These are phyloP conservation scores for Muscicapa adusta DNA, from an alignment of 2,113 vertebrate genomes.

Conservation along the genomic window DNA sequence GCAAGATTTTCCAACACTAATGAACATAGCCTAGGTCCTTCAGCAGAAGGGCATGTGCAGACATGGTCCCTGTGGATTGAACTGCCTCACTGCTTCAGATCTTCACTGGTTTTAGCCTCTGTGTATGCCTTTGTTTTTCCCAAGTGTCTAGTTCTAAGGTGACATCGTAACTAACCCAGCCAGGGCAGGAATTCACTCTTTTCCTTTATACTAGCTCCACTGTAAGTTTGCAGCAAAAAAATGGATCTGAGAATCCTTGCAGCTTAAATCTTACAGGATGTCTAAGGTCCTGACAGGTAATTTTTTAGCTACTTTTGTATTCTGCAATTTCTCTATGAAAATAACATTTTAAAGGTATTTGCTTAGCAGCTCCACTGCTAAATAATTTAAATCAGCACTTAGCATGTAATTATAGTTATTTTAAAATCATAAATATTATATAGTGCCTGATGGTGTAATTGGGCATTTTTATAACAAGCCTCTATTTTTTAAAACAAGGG, in stretches of 20 bases:
- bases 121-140: neutral
- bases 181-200: neutral
- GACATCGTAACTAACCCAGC: neutral
- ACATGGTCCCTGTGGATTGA: neutral
- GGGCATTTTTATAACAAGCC: neutral
- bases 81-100: neutral
- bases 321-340: neutral
- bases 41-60: neutral
- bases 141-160: neutral
- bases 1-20: neutral
- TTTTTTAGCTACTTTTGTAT: neutral
- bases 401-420: slow-evolving; percentile 16
- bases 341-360: neutral
- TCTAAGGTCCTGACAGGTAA: neutral
- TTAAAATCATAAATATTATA: neutral
- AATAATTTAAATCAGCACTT: slow-evolving; percentile 6
- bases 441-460: neutral
- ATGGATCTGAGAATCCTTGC: neutral
- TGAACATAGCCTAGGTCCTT: neutral
- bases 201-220: neutral
- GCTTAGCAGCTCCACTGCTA: neutral
- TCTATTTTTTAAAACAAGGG: neutral
- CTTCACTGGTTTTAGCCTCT: neutral
- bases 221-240: neutral
- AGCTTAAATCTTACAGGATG: neutral